Evolutionary conservation across 2,888 invertebrate genomes (phyloP).

Genomic region (Chalcis sispes): DNA sequence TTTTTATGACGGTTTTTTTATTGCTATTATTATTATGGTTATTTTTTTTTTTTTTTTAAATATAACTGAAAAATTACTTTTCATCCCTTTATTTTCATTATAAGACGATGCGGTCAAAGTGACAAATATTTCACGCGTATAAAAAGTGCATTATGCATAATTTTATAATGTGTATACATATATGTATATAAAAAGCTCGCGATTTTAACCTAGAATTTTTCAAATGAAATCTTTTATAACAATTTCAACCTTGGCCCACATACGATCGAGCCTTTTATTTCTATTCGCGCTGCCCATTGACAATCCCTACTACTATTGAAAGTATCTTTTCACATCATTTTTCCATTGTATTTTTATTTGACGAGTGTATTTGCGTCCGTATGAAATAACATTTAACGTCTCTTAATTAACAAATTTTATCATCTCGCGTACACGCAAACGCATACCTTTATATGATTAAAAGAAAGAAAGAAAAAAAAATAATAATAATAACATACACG

Average conservation of each 20-base stretch:
- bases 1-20: too few species aligned
- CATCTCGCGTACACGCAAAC: not conserved
- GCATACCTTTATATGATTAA: not conserved
- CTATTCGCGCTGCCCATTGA: not conserved
- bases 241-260: conserved; percentile 25
- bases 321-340: not conserved
- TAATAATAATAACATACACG: not conserved
- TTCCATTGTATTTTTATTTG: not conserved
- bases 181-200: too few species aligned
- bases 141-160: too few species aligned
- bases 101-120: too few species aligned
- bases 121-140: too few species aligned
- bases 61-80: too few species aligned
- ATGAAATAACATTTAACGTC: not conserved
- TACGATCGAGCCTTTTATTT: not conserved
- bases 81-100: too few species aligned
- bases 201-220: conserved; percentile 37
- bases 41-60: too few species aligned
- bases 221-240: conserved; percentile 14
- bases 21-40: too few species aligned
- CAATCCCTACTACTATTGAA: not conserved
- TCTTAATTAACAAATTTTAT: not conserved
- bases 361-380: not conserved
- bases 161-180: too few species aligned
- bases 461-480: too few species aligned